Base-by-base conservation (phyloP, 2,888 invertebrate species). In the Lacanobia oleracea region DNA sequence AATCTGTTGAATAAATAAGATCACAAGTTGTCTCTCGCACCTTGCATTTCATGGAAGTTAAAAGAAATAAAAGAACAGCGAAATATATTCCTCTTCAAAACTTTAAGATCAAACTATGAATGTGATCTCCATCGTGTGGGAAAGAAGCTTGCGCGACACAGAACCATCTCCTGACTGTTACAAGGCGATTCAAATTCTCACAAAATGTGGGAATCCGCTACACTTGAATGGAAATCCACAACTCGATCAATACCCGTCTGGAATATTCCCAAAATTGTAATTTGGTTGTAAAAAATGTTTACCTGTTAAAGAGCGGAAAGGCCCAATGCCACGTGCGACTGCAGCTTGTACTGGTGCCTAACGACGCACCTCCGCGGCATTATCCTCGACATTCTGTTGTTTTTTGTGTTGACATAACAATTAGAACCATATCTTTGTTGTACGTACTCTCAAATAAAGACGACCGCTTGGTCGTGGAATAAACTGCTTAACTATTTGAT, bases 281-380 rank as follows among this genome's bases (percentile, higher is more conserved):
- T 92, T 91, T 88, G 83, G 72, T 77, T 72, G 86, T 91, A 95
- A 95, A 95, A 95, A 94, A 92, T 85, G 84, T 91, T 94, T 96
- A 96, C 95, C 95, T 96, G 95, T 88, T 91, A 91, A 92, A 92
- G 91, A 93, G 93, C 95, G 94, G 95, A 93, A 95, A 94, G 94
- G 91, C 86, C 91, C 90, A 86, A 89, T 96, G 95, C 95, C 95
- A 95, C 95, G 95, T 95, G 95, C 95, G 94, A 6, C 65, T 69
- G 93, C 94, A 93, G 93, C 94, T 94, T 94, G 93, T 87, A 77
- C 86, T 79, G 77, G 81, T 74, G 80, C 72, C 75, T 77, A 67
- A 77, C 70, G 80, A 78, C 71, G 73, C 79, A 74, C 80, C 82
- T 72, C 82, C 79, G 82, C 64, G 72, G 71, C 81, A 84, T 87